phyloP scores from a whole-genome alignment of 2,797 vertebrate species.

The Pogonophryne albipinna region DNA sequence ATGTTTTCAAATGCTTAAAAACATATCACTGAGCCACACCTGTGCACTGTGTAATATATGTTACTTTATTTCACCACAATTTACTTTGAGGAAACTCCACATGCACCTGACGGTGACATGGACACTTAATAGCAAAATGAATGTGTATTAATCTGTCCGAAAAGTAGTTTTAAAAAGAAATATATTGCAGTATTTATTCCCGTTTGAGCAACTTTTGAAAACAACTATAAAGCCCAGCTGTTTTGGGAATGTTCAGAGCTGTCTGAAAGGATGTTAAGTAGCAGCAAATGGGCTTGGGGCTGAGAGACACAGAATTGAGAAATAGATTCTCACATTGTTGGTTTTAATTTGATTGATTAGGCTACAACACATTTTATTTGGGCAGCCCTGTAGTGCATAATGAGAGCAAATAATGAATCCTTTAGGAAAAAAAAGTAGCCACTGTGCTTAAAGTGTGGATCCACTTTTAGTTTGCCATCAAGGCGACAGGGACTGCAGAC shows the following conservation, averaged over 20 bases:
- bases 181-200: neutral
- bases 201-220: neutral
- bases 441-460: constrained; percentile 8
- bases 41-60: neutral
- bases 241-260: neutral
- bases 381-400: no score
- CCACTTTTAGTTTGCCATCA: constrained; percentile 10
- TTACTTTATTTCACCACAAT: neutral
- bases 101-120: neutral
- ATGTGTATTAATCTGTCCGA: neutral
- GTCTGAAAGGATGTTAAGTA: neutral
- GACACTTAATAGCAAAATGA: neutral
- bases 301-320: neutral
- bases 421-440: neutral
- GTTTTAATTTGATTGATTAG: neutral
- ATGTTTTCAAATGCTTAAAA: neutral
- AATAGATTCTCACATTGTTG: neutral
- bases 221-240: neutral
- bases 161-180: neutral
- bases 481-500: neutral
- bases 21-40: neutral
- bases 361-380: no score
- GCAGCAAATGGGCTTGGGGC: neutral
- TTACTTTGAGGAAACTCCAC: constrained; percentile 7
- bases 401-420: no score